phyloP scores from a whole-genome alignment of 2,113 vertebrate genomes.

The Gnathonemus echidnorhynchus region DNA sequence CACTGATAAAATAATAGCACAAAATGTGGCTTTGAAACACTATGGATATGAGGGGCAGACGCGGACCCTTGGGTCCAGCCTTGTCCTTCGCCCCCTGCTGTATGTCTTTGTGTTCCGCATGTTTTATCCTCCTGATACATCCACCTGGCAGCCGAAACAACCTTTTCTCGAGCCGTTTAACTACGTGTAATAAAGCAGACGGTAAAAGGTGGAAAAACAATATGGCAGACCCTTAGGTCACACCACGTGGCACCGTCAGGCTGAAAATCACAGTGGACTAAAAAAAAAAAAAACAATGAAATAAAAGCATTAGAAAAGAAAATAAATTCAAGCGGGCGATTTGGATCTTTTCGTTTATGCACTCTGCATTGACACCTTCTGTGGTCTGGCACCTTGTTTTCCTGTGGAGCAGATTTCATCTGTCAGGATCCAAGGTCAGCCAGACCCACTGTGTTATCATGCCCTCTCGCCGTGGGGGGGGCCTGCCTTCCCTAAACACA shows the following conservation, averaged over 20 bases:
- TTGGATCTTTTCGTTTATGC: background rate
- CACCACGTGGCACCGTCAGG: background rate
- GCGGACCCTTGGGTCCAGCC: background rate
- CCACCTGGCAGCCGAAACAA: background rate
- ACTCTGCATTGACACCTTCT: background rate
- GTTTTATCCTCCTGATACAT: background rate
- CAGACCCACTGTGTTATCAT: background rate
- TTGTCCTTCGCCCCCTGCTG: background rate
- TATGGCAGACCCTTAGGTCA: background rate
- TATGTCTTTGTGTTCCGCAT: background rate
- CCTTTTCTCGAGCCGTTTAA: background rate
- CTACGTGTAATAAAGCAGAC: constrained; percentile 7
- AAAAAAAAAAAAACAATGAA: background rate
- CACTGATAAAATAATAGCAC: background rate
- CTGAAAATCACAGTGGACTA: background rate
- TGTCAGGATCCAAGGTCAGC: constrained; percentile 3
- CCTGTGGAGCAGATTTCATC: background rate
- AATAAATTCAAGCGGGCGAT: background rate
- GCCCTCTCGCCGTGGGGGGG: background rate
- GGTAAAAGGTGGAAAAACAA: background rate
- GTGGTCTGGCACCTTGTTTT: background rate
- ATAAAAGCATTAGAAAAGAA: background rate
- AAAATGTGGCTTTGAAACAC: background rate
- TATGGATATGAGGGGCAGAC: background rate
- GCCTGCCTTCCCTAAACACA: background rate